Conservation (phyloP, 37 sponge, comb jelly and placozoan genomes). For the Geodia barretti region DNA sequence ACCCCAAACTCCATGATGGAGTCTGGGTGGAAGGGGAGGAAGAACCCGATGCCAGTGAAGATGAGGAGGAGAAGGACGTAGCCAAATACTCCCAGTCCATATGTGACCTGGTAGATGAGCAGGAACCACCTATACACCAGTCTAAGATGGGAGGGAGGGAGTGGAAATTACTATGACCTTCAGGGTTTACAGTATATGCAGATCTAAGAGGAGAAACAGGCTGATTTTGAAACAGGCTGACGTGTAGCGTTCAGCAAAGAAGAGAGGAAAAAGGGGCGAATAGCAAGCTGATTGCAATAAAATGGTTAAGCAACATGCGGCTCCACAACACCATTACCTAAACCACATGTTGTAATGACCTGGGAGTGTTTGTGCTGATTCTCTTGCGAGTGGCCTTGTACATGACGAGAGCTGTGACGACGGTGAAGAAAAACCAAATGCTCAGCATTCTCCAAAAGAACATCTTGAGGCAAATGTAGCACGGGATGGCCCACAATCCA, state of each 20-base stretch:
- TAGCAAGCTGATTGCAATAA: not conserved
- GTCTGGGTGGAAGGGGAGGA: constrained; percentile 65
- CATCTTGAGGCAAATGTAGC: constrained; percentile 34
- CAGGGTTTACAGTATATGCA: no score
- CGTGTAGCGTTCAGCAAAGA: not conserved
- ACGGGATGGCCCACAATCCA: constrained; percentile 91
- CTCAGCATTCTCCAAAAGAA: constrained; percentile 83
- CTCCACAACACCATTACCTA: no score
- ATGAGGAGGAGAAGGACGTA: constrained; percentile 86
- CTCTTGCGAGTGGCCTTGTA: constrained; percentile 78
- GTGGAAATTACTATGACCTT: no score
- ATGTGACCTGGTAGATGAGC: constrained; percentile 80
- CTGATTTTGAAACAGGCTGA: not conserved
- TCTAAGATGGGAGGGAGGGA: constrained; percentile 41
- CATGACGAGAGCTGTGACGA: constrained; percentile 74
- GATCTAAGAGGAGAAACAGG: no score
- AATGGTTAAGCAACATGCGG: no score
- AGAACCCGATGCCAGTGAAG: constrained; percentile 70
- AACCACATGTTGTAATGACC: no score
- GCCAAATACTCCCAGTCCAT: constrained; percentile 81
- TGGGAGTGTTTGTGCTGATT: constrained; percentile 75
- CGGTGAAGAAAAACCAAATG: constrained; percentile 87
- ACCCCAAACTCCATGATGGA: constrained; percentile 66
- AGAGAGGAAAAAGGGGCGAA: constrained; percentile 3
- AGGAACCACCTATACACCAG: constrained; percentile 98